Base-by-base conservation (phyloP, 2,113 vertebrate genomes). In the Myotis lucifugus region DNA sequence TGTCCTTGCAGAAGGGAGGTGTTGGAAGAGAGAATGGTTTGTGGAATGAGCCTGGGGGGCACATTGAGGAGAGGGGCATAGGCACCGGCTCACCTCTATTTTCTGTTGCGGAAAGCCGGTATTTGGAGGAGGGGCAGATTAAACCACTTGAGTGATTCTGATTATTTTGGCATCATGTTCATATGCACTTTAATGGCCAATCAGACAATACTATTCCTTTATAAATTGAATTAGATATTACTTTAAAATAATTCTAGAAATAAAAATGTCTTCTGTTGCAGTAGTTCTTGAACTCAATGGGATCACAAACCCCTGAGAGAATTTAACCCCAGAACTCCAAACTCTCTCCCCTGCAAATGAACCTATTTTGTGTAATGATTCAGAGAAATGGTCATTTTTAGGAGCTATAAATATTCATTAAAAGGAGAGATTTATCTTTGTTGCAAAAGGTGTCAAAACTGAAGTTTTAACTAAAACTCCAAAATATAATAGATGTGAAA, bases 201-300 rank as follows among this genome's bases (percentile, higher is more conserved):
- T 34, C 46, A 85, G 84, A 64, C 74, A 76, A 81, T 25, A 76
- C 29, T n/a, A 74, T 74, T 88, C 50, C 11, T 42, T 90, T 88
- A 25, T 42, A 89, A 93, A n/a, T 48, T 67, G 40, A 88, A 73
- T 90, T 73, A 69, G 50, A 42, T 52, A 66, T 18, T 61, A 81
- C 79, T 59, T 94, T 81, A 90, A 90, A 96, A 91, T 90, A 59
- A 82, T 82, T 69, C 32, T 90, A 88, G 52, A 82, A 92, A 42
- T 77, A 70, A 83, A 81, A 34, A 59, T 67, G 32, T 59, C 48
- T 83, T 81, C 12, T 66, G n/a, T 64, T 78, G 40, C 27, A 46
- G 37, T 52, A 59, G 70, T 86, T 85, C 59, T 96, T 91, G 50
- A 96, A 67, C 40, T 78, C 92, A 37, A 42, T 73, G 67, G 40